Evolutionary conservation across 1,140 invertebrate genomes (phyloP).

Genomic region (Temnothorax longispinosus): DNA sequence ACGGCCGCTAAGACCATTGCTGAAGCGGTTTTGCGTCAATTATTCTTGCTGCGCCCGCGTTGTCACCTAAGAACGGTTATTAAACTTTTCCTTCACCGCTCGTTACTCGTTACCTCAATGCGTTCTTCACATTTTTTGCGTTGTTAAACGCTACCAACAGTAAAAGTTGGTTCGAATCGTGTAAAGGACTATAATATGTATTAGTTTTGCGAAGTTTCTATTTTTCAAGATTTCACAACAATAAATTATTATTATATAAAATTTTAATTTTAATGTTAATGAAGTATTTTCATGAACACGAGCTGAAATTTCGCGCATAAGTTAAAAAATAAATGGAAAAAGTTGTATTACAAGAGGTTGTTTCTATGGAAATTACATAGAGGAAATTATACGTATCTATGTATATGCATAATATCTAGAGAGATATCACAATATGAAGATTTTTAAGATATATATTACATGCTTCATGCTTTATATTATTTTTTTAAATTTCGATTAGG

Average conservation of each 20-base stretch:
- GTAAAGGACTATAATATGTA: background rate
- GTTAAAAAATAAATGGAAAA: background rate
- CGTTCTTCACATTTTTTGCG: background rate
- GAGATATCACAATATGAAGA: background rate
- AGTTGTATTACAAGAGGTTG: background rate
- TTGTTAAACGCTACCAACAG: background rate
- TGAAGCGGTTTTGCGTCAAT: conserved; percentile 32
- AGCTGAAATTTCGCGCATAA: background rate
- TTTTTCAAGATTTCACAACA: background rate
- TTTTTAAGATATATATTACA: background rate
- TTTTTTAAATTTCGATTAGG: background rate
- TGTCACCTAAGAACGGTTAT: conserved; percentile 18
- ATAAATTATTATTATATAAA: background rate
- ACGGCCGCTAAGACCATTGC: conserved; percentile 29
- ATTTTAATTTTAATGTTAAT: conserved; percentile 7
- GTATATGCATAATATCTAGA: background rate
- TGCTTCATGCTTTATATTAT: background rate
- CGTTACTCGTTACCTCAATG: background rate
- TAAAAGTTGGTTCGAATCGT: background rate
- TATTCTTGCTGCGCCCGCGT: conserved; percentile 5
- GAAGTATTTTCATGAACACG: too few species aligned
- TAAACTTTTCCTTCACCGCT: conserved; percentile 23
- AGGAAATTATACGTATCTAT: background rate
- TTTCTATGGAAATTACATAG: background rate
- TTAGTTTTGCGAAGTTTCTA: background rate